Evolutionary conservation across 2,113 vertebrate species (phyloP).

Genomic region (Irena cyanogastra): DNA sequence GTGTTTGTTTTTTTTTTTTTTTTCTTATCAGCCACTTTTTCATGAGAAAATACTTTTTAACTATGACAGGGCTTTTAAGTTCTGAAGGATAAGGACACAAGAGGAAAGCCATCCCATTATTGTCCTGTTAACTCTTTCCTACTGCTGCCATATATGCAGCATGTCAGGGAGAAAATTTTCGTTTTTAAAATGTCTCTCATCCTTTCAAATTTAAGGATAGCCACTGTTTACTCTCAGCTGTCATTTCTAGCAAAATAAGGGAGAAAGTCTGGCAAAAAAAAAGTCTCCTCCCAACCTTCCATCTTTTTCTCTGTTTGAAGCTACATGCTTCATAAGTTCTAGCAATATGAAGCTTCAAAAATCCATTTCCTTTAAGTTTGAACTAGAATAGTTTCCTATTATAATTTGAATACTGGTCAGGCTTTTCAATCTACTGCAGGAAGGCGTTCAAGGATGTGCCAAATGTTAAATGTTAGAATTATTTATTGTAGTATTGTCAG

Average conservation of each 20-base stretch:
- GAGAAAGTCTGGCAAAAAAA: background rate
- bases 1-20: background rate
- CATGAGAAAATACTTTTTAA: background rate
- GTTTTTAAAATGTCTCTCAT: background rate
- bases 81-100: background rate
- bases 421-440: background rate
- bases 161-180: background rate
- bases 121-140: background rate
- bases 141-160: background rate
- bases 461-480: background rate
- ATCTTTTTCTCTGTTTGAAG: background rate
- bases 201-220: background rate
- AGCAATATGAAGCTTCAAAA: background rate
- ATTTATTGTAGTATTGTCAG: background rate
- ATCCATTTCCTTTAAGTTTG: background rate
- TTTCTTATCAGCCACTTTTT: background rate
- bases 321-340: background rate
- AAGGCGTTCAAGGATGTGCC: background rate
- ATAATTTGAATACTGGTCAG: background rate
- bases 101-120: background rate
- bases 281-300: background rate
- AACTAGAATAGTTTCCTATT: background rate
- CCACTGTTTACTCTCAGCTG: background rate
- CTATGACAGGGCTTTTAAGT: background rate
- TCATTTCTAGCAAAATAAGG: conserved; percentile 5